Evolutionary conservation across 2,113 vertebrate species (phyloP).

Genomic region (Phylloscopus trochilus): DNA sequence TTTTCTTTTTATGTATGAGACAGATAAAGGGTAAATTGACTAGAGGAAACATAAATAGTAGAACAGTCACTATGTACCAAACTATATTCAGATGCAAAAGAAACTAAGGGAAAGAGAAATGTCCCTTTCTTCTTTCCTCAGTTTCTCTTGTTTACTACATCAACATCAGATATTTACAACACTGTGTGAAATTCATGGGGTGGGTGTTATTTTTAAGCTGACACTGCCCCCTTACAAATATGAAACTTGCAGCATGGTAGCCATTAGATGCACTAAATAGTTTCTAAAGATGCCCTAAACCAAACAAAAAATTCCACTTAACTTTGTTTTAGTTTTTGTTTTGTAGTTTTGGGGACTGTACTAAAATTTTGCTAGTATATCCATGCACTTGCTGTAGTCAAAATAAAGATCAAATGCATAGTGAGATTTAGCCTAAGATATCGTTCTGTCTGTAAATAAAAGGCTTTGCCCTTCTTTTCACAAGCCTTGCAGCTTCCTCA

Average conservation of each 20-base stretch:
- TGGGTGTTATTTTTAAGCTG: neutral
- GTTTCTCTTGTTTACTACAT: neutral
- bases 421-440: neutral
- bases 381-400: neutral
- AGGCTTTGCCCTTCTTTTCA: conserved; percentile 43
- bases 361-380: neutral
- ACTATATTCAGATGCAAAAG: neutral
- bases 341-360: neutral
- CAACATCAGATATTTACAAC: neutral
- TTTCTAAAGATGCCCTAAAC: neutral
- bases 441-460: neutral
- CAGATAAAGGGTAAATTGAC: neutral
- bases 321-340: neutral
- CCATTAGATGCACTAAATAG: neutral
- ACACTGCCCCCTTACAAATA: neutral
- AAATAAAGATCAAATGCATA: neutral
- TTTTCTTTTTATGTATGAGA: neutral
- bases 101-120: neutral
- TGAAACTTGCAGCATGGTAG: neutral
- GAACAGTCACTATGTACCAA: neutral
- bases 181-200: neutral
- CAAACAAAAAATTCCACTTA: neutral
- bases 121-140: neutral
- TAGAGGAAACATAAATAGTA: neutral
- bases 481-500: conserved; percentile 34